A percentile compares a stretch with the other conserved stretches of the same genome.
phyloP scores from a whole-genome alignment of 64 coral and sea anemone genomes.

The Dendronephthya gigantea region DNA sequence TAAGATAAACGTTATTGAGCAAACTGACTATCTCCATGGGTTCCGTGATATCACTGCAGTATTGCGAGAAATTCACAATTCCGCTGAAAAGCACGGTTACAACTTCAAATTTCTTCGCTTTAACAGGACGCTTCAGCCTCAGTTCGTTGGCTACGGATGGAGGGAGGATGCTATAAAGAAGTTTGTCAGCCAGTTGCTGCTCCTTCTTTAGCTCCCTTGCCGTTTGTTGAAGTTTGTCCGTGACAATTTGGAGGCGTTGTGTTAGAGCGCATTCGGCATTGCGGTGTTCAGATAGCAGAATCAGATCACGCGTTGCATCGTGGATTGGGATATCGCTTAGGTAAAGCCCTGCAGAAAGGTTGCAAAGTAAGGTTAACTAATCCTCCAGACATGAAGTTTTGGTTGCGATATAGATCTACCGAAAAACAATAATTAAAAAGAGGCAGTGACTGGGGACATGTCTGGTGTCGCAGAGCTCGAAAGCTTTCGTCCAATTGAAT shows the following conservation, averaged over 20 bases:
- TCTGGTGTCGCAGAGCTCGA: too few relatives aligned
- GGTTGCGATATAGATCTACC: too few relatives aligned
- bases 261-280: constrained; percentile 93
- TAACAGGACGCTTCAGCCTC: constrained; percentile 67
- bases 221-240: constrained; percentile 97
- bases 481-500: too few relatives aligned
- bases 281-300: constrained; percentile 87
- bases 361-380: background rate
- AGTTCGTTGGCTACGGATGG: constrained; percentile 87
- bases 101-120: constrained; percentile 90
- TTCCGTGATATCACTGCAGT: constrained; percentile 74
- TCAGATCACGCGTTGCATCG: constrained; percentile 95
- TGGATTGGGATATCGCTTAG: constrained; percentile 97
- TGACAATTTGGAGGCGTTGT: constrained; percentile 85
- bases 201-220: constrained; percentile 74
- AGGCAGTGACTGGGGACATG: too few relatives aligned
- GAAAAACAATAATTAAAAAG: too few relatives aligned
- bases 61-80: constrained; percentile 82
- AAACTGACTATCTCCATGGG: constrained; percentile 89
- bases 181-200: constrained; percentile 74
- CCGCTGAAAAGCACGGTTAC: constrained; percentile 96
- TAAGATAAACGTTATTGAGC: constrained; percentile 78
- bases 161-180: constrained; percentile 94
- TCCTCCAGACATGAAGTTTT: too few relatives aligned
- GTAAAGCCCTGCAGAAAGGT: constrained; percentile 53